Conservation (phyloP, 1,140 invertebrate genomes). For the Bombus waltoni region DNA sequence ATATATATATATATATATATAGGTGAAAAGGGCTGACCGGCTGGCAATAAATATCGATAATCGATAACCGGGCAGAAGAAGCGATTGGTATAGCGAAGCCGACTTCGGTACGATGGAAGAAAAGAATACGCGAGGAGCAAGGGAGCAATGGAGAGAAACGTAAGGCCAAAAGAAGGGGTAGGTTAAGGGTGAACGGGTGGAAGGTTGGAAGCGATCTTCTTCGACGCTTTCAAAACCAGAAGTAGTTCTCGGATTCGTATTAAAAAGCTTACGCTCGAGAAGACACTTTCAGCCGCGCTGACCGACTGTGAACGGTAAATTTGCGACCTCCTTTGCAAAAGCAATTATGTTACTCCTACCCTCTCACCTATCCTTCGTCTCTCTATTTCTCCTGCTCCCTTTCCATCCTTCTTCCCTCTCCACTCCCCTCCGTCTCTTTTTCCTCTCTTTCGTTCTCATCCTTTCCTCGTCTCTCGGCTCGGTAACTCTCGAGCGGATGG, state of each 20-base stretch:
- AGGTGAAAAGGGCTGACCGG: constrained; percentile 69
- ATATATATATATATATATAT: constrained; percentile 28
- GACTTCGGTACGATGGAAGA: constrained; percentile 34
- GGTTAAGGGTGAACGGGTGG: background rate
- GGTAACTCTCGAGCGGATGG: constrained; percentile 54
- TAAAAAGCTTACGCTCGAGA: constrained; percentile 70
- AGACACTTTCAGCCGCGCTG: constrained; percentile 69
- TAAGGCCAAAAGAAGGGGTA: background rate
- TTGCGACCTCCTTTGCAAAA: constrained; percentile 67
- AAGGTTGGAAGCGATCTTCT: constrained; percentile 45
- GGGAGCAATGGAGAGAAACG: background rate
- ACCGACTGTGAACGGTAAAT: constrained; percentile 71
- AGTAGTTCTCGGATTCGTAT: constrained; percentile 71
- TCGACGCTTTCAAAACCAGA: constrained; percentile 69
- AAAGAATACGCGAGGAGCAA: constrained; percentile 11
- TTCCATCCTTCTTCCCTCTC: background rate
- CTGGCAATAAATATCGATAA: constrained; percentile 77
- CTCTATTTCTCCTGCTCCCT: constrained; percentile 17
- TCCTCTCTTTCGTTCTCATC: background rate
- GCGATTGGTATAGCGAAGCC: constrained; percentile 62
- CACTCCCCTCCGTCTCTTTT: background rate
- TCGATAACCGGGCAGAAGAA: constrained; percentile 70
- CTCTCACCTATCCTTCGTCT: constrained; percentile 30
- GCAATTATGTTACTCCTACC: constrained; percentile 67
- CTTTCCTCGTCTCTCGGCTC: constrained; percentile 31